phyloP scores from a whole-genome alignment of 2,113 vertebrate genomes.

The Neogale vison region DNA sequence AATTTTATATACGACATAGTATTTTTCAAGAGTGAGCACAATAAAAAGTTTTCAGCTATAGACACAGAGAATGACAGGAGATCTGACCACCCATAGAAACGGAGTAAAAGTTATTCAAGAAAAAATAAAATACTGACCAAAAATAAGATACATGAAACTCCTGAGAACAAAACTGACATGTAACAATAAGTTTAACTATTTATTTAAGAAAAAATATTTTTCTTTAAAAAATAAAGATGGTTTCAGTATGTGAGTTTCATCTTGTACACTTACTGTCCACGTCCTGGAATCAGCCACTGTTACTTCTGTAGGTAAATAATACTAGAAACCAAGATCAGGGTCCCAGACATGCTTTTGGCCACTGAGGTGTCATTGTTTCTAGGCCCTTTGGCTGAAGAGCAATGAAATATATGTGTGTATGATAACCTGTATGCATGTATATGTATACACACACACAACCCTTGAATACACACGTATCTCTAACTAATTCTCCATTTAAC shows the following conservation, averaged over 20 bases:
- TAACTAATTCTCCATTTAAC: not conserved
- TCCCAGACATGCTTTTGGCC: not conserved
- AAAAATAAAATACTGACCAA: not conserved
- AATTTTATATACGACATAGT: constrained; percentile 59
- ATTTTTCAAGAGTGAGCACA: constrained; percentile 49
- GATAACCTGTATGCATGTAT: not conserved
- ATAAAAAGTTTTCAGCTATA: constrained; percentile 48
- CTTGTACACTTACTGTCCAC: not conserved
- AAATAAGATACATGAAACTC: not conserved
- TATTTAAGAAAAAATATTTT: not conserved
- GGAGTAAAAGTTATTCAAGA: not conserved
- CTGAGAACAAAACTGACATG: not conserved
- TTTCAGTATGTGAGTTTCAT: not conserved
- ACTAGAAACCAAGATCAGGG: not conserved
- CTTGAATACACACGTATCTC: not conserved
- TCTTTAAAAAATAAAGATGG: not conserved
- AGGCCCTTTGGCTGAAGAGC: not conserved
- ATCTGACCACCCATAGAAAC: not conserved
- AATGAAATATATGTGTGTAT: not conserved
- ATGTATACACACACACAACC: not conserved
- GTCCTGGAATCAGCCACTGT: not conserved
- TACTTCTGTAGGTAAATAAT: not conserved
- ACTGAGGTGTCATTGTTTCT: not conserved
- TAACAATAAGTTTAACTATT: not conserved
- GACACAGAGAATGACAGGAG: not conserved